A percentile compares a stretch with the other conserved stretches of the same genome.
These are phyloP conservation scores for Drosophila multiciliata DNA, from an alignment of 2,888 invertebrate species.

Conservation along the genomic window DNA sequence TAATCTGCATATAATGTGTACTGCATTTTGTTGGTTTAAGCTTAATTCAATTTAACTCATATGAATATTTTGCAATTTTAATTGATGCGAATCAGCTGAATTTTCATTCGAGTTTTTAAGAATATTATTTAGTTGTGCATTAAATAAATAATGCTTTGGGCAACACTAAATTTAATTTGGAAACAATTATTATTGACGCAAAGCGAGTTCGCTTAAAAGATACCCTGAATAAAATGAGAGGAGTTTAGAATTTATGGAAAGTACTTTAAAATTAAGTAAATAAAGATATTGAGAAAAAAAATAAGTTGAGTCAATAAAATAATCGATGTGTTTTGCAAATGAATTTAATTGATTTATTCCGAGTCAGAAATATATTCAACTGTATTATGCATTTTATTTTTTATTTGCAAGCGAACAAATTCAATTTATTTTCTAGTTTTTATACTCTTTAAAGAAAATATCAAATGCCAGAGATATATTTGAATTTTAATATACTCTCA, in stretches of 20 bases:
- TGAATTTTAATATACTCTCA: background rate
- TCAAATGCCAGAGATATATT: background rate
- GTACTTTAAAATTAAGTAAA: background rate
- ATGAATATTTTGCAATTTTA: background rate
- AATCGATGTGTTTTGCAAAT: background rate
- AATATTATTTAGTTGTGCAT: background rate
- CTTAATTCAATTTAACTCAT: background rate
- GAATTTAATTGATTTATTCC: background rate
- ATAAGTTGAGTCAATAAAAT: background rate
- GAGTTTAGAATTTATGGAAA: background rate
- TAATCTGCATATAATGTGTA: background rate
- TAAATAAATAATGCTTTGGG: background rate
- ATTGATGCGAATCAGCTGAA: background rate
- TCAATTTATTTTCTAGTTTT: background rate
- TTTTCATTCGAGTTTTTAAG: background rate
- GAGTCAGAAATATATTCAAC: background rate
- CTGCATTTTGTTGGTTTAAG: background rate
- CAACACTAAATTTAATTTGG: background rate
- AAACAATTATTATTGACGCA: background rate
- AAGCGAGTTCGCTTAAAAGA: background rate
- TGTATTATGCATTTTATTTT: background rate
- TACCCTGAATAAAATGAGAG: background rate
- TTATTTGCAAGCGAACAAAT: background rate
- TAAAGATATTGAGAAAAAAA: background rate
- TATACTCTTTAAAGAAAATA: background rate